Evolutionary conservation across 2,888 invertebrate species (phyloP).

Genomic region (Acanthosepion pharaonis): DNA sequence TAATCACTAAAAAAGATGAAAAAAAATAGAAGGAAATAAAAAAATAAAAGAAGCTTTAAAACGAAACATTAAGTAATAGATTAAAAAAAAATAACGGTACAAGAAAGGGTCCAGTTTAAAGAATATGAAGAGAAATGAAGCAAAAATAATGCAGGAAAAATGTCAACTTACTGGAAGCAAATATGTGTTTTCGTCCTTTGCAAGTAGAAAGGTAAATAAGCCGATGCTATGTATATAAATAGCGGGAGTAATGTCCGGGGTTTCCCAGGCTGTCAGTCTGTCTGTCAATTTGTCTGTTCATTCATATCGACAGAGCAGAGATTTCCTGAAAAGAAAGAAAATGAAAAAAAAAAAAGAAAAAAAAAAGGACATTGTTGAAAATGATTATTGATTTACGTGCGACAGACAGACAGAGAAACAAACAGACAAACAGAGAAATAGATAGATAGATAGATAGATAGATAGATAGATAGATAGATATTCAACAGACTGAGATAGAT

Average conservation of each 20-base stretch:
- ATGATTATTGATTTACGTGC: not conserved
- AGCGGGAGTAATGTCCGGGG: not conserved
- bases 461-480: no score
- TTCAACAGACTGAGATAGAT: no score
- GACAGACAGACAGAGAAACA: not conserved
- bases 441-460: no score
- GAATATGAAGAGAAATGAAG: not conserved
- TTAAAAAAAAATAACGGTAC: no score
- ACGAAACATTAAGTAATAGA: no score
- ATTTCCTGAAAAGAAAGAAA: not conserved
- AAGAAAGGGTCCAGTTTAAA: no score
- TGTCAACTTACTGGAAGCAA: slow-evolving; percentile 11
- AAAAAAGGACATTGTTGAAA: not conserved
- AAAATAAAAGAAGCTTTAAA: no score
- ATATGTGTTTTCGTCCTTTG: slow-evolving; percentile 10
- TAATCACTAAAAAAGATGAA: no score
- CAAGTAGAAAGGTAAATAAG: not conserved
- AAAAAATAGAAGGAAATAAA: no score
- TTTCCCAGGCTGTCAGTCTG: slow-evolving; percentile 15
- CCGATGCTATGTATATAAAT: not conserved
- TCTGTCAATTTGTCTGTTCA: not conserved
- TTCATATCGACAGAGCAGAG: not conserved
- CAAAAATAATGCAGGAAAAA: not conserved
- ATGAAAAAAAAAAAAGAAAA: no score
- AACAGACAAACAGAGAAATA: no score